Evolutionary conservation across 2,888 invertebrate genomes (phyloP), one percentile per base, ranked within the genome.

Genomic region (Agelastica alni): DNA sequence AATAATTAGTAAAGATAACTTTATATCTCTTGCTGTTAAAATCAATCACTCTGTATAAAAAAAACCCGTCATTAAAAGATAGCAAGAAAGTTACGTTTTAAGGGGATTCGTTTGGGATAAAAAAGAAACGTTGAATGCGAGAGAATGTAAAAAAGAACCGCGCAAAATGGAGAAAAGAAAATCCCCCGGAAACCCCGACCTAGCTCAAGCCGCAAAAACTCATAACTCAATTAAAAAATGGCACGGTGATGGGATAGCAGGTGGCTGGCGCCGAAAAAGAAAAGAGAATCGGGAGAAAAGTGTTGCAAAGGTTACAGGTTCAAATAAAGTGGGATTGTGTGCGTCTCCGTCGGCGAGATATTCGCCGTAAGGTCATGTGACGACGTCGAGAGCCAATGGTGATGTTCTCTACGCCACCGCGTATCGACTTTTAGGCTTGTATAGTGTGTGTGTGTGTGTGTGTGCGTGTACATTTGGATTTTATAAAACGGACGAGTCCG

Each of bases 211-310:
- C 55, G 44, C 61, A 70, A 68, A 70, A 70, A 66, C 66, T 64
- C 67, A 68, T 65, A 67, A 68, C 63, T 69, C 63, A 66, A 70
- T 66, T 67, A 63, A 66, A 67, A 69, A 69, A 65, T 62, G 64
- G 61, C 60, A 61, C 53, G 46, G n/a, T n/a, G n/a, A n/a, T n/a
- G n/a, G n/a, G n/a, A n/a, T 53, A 56, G 59, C 60, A 51, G 62
- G 58, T 59, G 60, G 55, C 58, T 56, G 56, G 57, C 56, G 58
- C 53, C 51, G 51, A 63, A 63, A 66, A 66, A 64, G 64, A 65
- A 57, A 51, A 57, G 57, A 42, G 57, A 57, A 51, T 39, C 22
- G 53, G 41, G 55, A 46, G 55, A 56, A 53, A 53, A 48, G 51
- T 49, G 56, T 53, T 51, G 52, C 44, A 59, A 56, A 57, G 59